Percentiles rank a stretch among this genome's conserved stretches.
phyloP scores from a whole-genome alignment of 2,888 invertebrate species.

The Craniophora ligustri region DNA sequence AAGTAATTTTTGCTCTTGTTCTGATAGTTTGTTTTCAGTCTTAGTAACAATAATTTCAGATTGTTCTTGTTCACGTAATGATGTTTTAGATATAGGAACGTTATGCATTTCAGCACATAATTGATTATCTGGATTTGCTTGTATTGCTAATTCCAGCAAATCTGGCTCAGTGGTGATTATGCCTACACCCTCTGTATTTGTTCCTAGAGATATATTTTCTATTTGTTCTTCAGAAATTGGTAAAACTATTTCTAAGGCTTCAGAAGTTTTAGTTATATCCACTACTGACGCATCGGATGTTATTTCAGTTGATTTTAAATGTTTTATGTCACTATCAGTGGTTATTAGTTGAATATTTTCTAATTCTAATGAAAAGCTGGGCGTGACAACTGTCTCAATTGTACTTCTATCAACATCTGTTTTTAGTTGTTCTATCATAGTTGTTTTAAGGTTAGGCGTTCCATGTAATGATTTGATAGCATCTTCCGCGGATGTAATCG shows the following conservation, averaged over 20 bases:
- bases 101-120: background rate
- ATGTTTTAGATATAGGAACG: background rate
- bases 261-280: background rate
- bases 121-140: background rate
- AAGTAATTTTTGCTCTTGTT: background rate
- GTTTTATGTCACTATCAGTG: background rate
- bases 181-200: background rate
- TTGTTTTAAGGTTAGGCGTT: background rate
- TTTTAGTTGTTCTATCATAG: background rate
- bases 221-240: background rate
- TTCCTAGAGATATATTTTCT: background rate
- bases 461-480: background rate
- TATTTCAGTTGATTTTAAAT: background rate
- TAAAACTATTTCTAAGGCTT: background rate
- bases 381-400: slow-evolving; percentile 1
- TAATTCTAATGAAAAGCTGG: background rate
- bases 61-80: background rate
- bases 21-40: background rate
- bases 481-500: background rate
- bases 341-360: background rate
- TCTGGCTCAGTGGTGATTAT: background rate
- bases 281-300: background rate
- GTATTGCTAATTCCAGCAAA: background rate
- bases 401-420: background rate
- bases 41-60: background rate